Evolutionary conservation across 2,888 invertebrate species (phyloP).

Genomic region (Smittia sp.): DNA sequence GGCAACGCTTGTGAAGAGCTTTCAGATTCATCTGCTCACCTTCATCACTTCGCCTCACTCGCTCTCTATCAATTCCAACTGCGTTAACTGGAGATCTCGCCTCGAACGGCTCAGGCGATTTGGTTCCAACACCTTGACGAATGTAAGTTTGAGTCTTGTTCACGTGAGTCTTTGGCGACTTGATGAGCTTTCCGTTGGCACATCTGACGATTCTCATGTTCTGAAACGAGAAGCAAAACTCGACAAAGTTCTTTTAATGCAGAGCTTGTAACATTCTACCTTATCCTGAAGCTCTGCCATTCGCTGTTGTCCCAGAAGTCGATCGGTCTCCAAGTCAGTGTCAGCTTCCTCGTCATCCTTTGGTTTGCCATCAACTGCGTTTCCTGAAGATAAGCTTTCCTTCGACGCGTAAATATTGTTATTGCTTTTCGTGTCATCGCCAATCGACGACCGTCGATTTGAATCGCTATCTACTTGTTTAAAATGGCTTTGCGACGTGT

Average conservation of each 20-base stretch:
- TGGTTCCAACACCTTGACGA: constrained; percentile 52
- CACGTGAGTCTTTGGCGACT: not conserved
- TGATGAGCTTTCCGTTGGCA: constrained; percentile 35
- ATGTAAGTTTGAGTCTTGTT: constrained; percentile 46
- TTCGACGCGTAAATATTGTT: constrained; percentile 22
- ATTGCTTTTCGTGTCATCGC: constrained; percentile 44
- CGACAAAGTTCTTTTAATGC: too few relatives aligned
- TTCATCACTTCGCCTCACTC: not conserved
- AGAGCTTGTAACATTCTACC: too few relatives aligned
- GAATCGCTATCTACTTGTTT: not conserved
- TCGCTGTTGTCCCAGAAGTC: constrained; percentile 87
- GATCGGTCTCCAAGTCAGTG: constrained; percentile 96
- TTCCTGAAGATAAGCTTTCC: constrained; percentile 25
- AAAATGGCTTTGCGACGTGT: not conserved
- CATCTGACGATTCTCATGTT: constrained; percentile 29
- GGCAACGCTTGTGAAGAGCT: too few relatives aligned
- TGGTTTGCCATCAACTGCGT: constrained; percentile 47
- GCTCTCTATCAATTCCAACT: not conserved
- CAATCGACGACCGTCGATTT: not conserved
- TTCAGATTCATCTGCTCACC: too few relatives aligned
- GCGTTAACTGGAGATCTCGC: constrained; percentile 47
- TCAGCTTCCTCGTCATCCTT: constrained; percentile 80
- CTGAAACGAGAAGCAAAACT: constrained; percentile 9
- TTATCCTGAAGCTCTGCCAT: constrained; percentile 70
- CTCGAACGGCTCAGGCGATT: constrained; percentile 47